Evolutionary conservation across 2,113 vertebrate genomes (phyloP).

Genomic region (Eira barbara): DNA sequence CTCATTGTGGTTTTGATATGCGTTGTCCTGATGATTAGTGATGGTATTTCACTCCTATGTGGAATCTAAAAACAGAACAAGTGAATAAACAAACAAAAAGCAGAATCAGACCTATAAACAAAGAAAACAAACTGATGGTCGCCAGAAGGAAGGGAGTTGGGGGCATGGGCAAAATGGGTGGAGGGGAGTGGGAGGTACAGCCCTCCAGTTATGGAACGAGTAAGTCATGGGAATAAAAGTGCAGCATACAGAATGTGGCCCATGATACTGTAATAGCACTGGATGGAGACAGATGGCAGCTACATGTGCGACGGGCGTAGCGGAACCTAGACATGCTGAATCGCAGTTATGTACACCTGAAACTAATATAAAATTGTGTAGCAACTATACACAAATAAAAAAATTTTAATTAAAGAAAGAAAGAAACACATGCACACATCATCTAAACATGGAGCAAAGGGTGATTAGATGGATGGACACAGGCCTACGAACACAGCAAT

Average conservation of each 20-base stretch:
- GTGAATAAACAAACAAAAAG: background rate
- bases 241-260: background rate
- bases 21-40: background rate
- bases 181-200: background rate
- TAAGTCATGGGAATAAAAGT: background rate
- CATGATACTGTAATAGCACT: background rate
- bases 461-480: accelerated
- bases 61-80: background rate
- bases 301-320: background rate
- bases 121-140: background rate
- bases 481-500: background rate
- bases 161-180: background rate
- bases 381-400: background rate
- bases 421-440: background rate
- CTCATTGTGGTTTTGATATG: background rate
- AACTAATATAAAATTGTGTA: background rate
- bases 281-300: background rate
- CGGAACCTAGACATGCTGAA: background rate
- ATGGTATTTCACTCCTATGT: background rate
- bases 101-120: background rate
- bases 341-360: background rate
- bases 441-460: background rate
- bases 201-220: background rate
- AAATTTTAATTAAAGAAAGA: background rate
- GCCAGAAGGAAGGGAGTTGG: background rate